phyloP scores from a whole-genome alignment of 2,888 invertebrate species.

The Anodontia alba region DNA sequence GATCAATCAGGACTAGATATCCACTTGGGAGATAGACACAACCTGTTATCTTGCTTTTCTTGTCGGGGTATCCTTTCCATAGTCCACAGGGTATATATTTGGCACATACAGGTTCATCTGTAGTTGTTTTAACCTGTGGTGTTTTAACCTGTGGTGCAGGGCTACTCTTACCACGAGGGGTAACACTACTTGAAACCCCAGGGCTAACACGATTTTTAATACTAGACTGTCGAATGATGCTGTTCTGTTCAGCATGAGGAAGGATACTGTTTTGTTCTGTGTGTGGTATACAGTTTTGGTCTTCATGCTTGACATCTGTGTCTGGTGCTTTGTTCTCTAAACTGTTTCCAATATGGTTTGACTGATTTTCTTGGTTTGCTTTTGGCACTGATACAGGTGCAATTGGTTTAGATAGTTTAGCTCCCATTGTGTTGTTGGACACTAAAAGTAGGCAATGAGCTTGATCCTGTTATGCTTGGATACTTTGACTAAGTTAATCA shows the following conservation, averaged over 20 bases:
- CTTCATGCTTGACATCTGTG: not conserved
- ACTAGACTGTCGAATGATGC: not conserved
- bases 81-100: constrained; percentile 7
- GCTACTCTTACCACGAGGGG: not conserved
- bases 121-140: too few species aligned
- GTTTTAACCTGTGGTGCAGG: too few species aligned
- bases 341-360: not conserved
- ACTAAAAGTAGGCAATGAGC: too few species aligned
- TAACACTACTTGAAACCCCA: too few species aligned
- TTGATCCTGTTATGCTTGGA: too few species aligned
- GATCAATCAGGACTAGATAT: constrained; percentile 48
- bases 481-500: too few species aligned
- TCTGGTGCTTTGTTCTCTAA: not conserved
- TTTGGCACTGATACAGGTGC: not conserved
- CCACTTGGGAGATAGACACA: constrained; percentile 48
- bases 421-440: not conserved
- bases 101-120: not conserved
- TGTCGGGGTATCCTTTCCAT: constrained; percentile 24
- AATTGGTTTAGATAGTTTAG: not conserved
- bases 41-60: constrained; percentile 49
- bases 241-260: not conserved
- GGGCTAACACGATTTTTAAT: too few species aligned
- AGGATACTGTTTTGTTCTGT: not conserved
- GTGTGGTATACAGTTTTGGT: not conserved
- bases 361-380: not conserved